Evolutionary conservation across 2,113 vertebrate genomes (phyloP).

Genomic region (Dipodomys spectabilis): DNA sequence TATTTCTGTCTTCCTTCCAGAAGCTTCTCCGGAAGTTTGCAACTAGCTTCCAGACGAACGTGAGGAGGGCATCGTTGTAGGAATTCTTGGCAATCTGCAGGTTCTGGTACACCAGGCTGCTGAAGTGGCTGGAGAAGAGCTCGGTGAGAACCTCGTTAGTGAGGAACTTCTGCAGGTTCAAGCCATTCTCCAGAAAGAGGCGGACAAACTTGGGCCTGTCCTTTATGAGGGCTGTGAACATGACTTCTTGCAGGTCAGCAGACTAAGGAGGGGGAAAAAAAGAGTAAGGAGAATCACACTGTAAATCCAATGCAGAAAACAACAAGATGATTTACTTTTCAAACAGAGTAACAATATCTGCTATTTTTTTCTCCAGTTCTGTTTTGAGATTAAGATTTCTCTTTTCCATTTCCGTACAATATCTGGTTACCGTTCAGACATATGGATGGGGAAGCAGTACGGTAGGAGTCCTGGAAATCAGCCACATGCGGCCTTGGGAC

Average conservation of each 20-base stretch:
- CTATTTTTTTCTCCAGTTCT: not conserved
- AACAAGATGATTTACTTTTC: not conserved
- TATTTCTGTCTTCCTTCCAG: slow-evolving; percentile 87
- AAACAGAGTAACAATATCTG: not conserved
- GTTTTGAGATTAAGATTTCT: not conserved
- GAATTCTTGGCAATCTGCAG: slow-evolving; percentile 90
- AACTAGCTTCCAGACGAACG: slow-evolving; percentile 89
- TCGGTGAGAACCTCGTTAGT: slow-evolving; percentile 89
- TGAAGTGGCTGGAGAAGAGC: slow-evolving; percentile 91
- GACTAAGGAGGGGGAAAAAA: slow-evolving; percentile 86
- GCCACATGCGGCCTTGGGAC: not conserved
- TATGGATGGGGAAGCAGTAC: not conserved
- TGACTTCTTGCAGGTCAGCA: slow-evolving; percentile 93
- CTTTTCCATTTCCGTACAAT: not conserved
- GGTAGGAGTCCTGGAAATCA: not conserved
- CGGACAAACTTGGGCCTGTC: slow-evolving; percentile 95
- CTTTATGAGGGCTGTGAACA: slow-evolving; percentile 94
- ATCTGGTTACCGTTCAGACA: not conserved
- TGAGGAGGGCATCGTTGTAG: slow-evolving; percentile 88
- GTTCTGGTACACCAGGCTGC: slow-evolving; percentile 91
- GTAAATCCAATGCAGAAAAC: fast-evolving
- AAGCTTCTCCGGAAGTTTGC: slow-evolving; percentile 87
- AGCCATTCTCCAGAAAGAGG: slow-evolving; percentile 95
- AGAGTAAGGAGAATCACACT: not conserved
- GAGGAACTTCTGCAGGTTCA: slow-evolving; percentile 93